Conservation (phyloP, 2,888 invertebrate species). For the Loripinus fragilis region DNA sequence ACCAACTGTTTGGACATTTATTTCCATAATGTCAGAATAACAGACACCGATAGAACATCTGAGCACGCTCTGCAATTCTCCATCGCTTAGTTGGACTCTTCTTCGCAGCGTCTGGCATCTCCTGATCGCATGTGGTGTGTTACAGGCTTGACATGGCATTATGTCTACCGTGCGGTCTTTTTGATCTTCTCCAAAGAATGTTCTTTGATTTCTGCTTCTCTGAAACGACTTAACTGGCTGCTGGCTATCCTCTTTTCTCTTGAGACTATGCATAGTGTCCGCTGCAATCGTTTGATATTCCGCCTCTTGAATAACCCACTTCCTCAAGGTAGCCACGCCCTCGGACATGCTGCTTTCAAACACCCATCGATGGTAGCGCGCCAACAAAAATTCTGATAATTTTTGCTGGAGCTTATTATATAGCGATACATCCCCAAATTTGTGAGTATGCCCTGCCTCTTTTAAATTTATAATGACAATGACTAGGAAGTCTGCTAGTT, state of each 20-base stretch:
- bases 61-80: not conserved
- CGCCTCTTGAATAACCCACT: not conserved
- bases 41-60: not conserved
- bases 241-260: not conserved
- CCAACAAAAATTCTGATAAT: not conserved
- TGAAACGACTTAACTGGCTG: not conserved
- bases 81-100: not conserved
- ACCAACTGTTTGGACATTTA: not conserved
- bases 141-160: no score
- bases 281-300: not conserved
- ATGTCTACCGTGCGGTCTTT: no score
- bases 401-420: not conserved
- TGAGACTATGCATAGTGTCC: not conserved
- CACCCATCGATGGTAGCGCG: no score
- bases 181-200: no score
- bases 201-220: not conserved
- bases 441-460: not conserved
- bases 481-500: not conserved
- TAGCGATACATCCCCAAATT: not conserved
- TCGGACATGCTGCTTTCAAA: not conserved
- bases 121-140: no score
- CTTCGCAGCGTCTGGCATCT: not conserved
- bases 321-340: not conserved
- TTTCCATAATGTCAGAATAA: not conserved
- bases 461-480: no score